Evolutionary conservation across 2,797 vertebrate genomes (phyloP), one percentile per base, ranked within the genome.

Genomic region (Cottoperca gobio): DNA sequence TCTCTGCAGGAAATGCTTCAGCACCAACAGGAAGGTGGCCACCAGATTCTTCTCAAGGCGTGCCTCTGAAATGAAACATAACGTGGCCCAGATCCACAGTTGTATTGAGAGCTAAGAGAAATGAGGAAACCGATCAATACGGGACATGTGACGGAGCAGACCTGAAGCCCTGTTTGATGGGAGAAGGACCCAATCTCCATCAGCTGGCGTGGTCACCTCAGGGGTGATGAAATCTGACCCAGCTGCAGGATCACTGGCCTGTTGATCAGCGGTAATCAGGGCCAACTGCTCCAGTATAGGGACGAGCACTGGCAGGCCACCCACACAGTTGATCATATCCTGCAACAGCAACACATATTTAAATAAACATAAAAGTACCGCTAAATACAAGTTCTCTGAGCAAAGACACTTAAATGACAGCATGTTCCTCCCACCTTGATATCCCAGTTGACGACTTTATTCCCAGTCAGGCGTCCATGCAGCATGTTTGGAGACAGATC

Each of bases 381-480:
- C n/a, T n/a, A n/a, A n/a, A n/a, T 10, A 16, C 5, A 42, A 23
- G 16, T 19, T 46, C 31, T 60, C 16, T 55, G 57, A 57, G 23
- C 21, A 21, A 9, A 63, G 2, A 37, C 11, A 3, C 24, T 35
- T 13, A 6, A 21, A 33, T 49, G 23, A 23, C 26, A 39, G n/a
- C 3, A 35, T 2, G 28, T 28, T 43, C 2, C 5, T 35, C 74
- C 35, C 93, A 99, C 98, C 97, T 99, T 99, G 71, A 99, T 95
- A 58, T 99, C 97, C 98, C 98, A 99, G 91, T 99, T 99, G 62
- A 99, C 96, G 2, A 99, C 96, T 95, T 98, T 98, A 90, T 97
- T 98, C 81, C 98, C 98, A n/a, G 98, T 99, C 81, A 99, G 91
- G 64, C 98, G 96, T 83, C 98, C 98, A 26, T 99, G 97, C 63